These are phyloP conservation scores for Aspiorhynchus laticeps DNA, from an alignment of 2,113 vertebrate genomes.

Conservation along the genomic window DNA sequence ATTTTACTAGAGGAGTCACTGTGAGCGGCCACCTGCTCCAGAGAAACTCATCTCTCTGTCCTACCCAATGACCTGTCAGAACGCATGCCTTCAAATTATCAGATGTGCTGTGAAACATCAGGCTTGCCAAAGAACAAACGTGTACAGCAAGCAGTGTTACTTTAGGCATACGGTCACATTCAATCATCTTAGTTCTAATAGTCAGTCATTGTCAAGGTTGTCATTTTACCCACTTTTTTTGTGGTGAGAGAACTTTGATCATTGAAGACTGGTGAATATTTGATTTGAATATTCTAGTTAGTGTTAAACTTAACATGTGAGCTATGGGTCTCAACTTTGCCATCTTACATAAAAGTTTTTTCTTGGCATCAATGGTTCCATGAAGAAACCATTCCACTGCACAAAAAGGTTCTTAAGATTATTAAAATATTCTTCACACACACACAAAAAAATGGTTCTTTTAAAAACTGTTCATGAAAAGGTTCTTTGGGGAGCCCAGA, in stretches of 20 bases:
- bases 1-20: slow-evolving; percentile 70
- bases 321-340: not conserved
- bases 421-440: not conserved
- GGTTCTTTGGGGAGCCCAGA: too few species aligned
- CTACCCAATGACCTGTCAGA: slow-evolving; percentile 64
- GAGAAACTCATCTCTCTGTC: slow-evolving; percentile 66
- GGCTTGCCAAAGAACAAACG: not conserved
- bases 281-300: not conserved
- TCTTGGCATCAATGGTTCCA: not conserved
- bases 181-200: slow-evolving; percentile 26
- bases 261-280: not conserved
- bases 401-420: too few species aligned
- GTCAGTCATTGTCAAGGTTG: not conserved
- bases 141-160: not conserved
- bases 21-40: slow-evolving; percentile 75
- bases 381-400: not conserved
- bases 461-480: too few species aligned
- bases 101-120: not conserved
- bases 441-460: too few species aligned
- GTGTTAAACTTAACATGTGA: not conserved
- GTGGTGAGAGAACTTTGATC: not conserved
- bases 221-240: not conserved
- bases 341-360: not conserved
- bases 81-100: slow-evolving; percentile 54
- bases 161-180: not conserved